phyloP scores from a whole-genome alignment of 2,113 vertebrate genomes.

The Corvus moneduloides region DNA sequence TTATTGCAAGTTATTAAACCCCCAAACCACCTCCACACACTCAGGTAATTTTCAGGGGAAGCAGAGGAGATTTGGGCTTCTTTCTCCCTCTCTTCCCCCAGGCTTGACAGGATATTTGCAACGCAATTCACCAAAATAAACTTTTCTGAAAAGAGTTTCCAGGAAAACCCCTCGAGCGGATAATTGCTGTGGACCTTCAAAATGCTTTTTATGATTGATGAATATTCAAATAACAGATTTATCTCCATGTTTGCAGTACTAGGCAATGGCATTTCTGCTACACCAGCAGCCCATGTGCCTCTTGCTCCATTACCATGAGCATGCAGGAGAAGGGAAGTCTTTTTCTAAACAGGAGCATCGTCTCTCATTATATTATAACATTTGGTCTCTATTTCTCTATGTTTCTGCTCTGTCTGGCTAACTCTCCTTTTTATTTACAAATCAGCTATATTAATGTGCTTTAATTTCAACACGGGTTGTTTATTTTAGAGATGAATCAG shows the following conservation, averaged over 20 bases:
- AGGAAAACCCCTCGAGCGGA: neutral
- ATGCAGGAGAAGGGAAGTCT: neutral
- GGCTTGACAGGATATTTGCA: neutral
- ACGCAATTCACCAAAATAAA: neutral
- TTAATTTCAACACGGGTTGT: conserved; percentile 15
- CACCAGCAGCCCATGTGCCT: neutral
- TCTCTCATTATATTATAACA: conserved; percentile 27
- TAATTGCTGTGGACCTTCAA: neutral
- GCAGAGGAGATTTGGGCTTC: neutral
- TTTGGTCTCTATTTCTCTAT: conserved; percentile 47
- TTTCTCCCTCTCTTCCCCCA: neutral
- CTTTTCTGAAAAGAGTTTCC: neutral
- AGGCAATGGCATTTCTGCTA: neutral
- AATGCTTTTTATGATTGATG: neutral
- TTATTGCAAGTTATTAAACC: neutral
- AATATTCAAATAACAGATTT: neutral
- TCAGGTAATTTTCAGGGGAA: neutral
- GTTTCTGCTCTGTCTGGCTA: conserved; percentile 20
- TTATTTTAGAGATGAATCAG: conserved; percentile 30
- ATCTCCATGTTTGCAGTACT: neutral
- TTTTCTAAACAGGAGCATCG: neutral
- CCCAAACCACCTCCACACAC: neutral
- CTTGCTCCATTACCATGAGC: neutral
- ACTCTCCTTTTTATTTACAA: conserved; percentile 51
- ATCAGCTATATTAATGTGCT: conserved; percentile 19